These are phyloP conservation scores for Macroglossus sobrinus DNA, from an alignment of 2,113 vertebrate species.

Conservation along the genomic window DNA sequence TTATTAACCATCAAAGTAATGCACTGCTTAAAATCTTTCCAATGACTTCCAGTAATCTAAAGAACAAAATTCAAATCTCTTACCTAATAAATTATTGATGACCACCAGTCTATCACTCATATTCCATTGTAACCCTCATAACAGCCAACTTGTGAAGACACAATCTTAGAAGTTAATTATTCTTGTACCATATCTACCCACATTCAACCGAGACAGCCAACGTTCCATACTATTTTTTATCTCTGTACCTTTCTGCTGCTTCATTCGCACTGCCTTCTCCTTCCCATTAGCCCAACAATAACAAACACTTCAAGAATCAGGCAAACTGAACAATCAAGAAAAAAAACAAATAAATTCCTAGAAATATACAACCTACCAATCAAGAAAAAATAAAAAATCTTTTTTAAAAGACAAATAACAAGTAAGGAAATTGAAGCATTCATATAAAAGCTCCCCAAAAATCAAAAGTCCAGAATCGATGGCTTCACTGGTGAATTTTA, in stretches of 20 bases:
- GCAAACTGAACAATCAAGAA: background rate
- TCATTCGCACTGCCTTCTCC: background rate
- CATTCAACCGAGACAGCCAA: background rate
- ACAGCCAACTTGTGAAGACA: background rate
- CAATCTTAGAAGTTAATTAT: background rate
- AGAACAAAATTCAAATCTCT: background rate
- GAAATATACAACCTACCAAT: background rate
- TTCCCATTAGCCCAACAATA: background rate
- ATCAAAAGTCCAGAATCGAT: background rate
- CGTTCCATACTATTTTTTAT: background rate
- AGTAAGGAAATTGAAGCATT: background rate
- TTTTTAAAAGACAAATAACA: background rate
- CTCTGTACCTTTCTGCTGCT: background rate
- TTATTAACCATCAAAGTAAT: constrained; percentile 5
- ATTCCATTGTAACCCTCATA: background rate
- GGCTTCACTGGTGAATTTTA: background rate
- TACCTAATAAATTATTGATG: background rate
- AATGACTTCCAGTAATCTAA: background rate
- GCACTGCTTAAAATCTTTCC: background rate
- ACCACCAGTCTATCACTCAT: background rate
- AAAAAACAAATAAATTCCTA: background rate
- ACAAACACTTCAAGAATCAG: background rate
- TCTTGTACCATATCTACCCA: background rate
- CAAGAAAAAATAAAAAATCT: background rate
- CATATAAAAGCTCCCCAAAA: background rate